A percentile compares a stretch with the other conserved stretches of the same genome.
Evolutionary conservation across 2,888 invertebrate species (phyloP).

Genomic region (Piscicola geometra): DNA sequence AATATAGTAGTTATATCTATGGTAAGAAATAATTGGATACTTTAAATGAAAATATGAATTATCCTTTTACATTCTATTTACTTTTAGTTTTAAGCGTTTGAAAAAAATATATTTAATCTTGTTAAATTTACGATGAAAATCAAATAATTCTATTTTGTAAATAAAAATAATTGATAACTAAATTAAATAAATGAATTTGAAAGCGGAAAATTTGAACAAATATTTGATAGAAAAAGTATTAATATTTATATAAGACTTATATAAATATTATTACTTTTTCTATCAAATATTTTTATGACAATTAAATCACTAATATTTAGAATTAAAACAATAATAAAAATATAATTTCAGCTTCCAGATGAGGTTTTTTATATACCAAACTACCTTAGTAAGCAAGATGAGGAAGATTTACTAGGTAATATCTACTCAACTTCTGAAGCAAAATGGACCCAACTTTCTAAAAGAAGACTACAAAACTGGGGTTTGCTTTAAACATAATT

Average conservation of each 20-base stretch:
- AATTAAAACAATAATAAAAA: too few species aligned
- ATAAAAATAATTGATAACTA: too few species aligned
- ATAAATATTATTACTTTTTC: background rate
- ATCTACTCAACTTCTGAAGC: slow-evolving; percentile 79
- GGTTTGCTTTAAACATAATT: slow-evolving; percentile 55
- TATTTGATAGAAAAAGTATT: background rate
- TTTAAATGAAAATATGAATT: too few species aligned
- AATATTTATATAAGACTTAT: background rate
- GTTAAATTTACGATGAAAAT: too few species aligned
- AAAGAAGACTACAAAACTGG: slow-evolving; percentile 92
- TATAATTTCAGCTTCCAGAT: slow-evolving; percentile 46
- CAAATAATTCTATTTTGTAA: too few species aligned
- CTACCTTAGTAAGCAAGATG: slow-evolving; percentile 69
- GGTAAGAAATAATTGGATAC: too few species aligned
- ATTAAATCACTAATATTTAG: too few species aligned
- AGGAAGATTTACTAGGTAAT: slow-evolving; percentile 65
- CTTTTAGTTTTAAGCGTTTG: too few species aligned
- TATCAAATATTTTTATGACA: too few species aligned
- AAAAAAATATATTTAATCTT: too few species aligned
- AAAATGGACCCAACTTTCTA: slow-evolving; percentile 88
- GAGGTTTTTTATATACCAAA: slow-evolving; percentile 77
- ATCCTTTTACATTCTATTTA: too few species aligned
- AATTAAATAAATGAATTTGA: background rate
- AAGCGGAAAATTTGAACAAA: background rate
- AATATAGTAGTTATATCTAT: too few species aligned